Evolutionary conservation across 2,888 invertebrate genomes (phyloP).

Genomic region (Geotrupes spiniger): DNA sequence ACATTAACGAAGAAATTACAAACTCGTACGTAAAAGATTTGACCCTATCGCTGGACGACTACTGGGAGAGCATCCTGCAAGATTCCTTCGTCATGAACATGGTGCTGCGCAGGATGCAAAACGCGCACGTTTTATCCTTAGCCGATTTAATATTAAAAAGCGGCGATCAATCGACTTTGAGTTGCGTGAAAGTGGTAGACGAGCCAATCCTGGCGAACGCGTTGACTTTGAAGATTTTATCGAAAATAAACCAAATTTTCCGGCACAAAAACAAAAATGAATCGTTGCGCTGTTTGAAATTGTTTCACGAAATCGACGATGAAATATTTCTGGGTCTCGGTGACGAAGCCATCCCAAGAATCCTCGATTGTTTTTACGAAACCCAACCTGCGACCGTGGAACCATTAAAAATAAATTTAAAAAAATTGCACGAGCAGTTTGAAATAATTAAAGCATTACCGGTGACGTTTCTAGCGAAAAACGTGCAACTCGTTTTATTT

Average conservation of each 20-base stretch:
- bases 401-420: slow-evolving; percentile 4
- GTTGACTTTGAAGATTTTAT: slow-evolving; percentile 23
- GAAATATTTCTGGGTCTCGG: slow-evolving; percentile 11
- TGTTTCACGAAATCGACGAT: slow-evolving; percentile 19
- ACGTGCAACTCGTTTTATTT: slow-evolving; percentile 34
- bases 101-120: slow-evolving; percentile 37
- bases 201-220: slow-evolving; percentile 6
- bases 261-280: slow-evolving; percentile 22
- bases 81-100: slow-evolving; percentile 38
- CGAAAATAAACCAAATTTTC: slow-evolving; percentile 39
- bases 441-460: slow-evolving; percentile 37
- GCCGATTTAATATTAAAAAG: slow-evolving; percentile 27
- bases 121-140: slow-evolving; percentile 17
- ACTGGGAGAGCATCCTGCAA: slow-evolving; percentile 37
- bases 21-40: slow-evolving; percentile 33
- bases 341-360: background rate
- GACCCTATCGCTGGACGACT: slow-evolving; percentile 33
- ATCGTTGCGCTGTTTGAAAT: background rate
- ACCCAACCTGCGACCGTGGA: background rate
- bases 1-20: slow-evolving; percentile 35
- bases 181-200: background rate
- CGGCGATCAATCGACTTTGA: slow-evolving; percentile 1
- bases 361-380: background rate
- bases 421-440: slow-evolving; percentile 28
- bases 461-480: slow-evolving; percentile 32